Evolutionary conservation across 2,888 invertebrate genomes (phyloP), one percentile per base, ranked within the genome.

Genomic region (Timema podura): DNA sequence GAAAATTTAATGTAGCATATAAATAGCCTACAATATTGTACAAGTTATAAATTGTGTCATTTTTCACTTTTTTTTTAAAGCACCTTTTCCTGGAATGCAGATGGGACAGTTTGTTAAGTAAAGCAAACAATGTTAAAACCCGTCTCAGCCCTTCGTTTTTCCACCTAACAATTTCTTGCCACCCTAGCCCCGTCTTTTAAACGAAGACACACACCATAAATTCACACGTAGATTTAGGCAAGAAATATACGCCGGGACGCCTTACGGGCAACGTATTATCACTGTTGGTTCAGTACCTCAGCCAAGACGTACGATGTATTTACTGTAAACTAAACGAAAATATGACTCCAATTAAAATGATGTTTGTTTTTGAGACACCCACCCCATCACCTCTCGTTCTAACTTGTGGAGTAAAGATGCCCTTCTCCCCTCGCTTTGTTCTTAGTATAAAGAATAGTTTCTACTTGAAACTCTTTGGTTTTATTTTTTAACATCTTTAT

Each of bases 261-360:
- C 45, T 48, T 45, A 49, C 64, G 15, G 64, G 61, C 66, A 57
- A 46, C 45, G 64, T 51, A 72, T 72, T 70, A 72, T 72, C 68
- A 46, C 51, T 72, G 72, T 72, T 72, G 68, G 72, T 48, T 65
- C 72, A 72, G 65, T 45, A 44, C 66, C 30, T 46, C 47, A 13
- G 51, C 11, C 61, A 61, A 61, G 61, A 57, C 59, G 65, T 65
- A 66, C 65, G 51, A 45, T 48, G 16, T 69, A 69, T 69, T 69
- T 69, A 69, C 69, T 69, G 59, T 48, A 69, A 69, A 69, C 66
- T 69, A 65, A 69, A 65, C 48, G 66, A 47, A 48, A 65, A 65
- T 69, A 68, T 65, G 70, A 65, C 65, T 68, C 70, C 72, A 72
- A 72, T 72, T 72, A 70, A 72, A 70, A 65, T 70, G 48, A 59